Evolutionary conservation across 1,140 invertebrate genomes (phyloP).

Genomic region (Nixonia krombeini): DNA sequence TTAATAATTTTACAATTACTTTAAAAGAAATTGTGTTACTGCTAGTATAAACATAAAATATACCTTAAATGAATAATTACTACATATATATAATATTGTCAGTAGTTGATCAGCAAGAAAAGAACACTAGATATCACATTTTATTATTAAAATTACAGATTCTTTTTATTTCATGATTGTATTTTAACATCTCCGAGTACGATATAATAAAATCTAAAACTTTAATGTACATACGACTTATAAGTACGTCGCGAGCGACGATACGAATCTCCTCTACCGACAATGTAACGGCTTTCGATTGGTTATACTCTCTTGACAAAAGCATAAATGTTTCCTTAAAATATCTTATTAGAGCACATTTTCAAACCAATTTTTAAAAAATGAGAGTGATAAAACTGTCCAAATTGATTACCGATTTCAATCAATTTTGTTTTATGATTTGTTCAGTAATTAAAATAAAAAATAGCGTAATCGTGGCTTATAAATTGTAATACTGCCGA

Average conservation of each 20-base stretch:
- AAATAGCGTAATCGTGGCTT: neutral
- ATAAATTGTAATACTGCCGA: neutral
- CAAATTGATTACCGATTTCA: neutral
- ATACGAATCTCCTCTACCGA: conserved; percentile 15
- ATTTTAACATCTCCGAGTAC: neutral
- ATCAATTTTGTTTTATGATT: neutral
- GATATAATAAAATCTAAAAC: conserved; percentile 46
- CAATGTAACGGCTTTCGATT: conserved; percentile 2
- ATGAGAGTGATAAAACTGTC: too few relatives aligned
- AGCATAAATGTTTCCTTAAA: conserved; percentile 1
- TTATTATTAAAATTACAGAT: conserved; percentile 19
- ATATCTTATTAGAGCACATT: neutral
- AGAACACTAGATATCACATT: neutral
- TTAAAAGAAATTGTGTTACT: too few relatives aligned
- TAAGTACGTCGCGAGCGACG: conserved; percentile 41
- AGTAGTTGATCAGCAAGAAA: too few relatives aligned
- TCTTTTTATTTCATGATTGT: conserved; percentile 4
- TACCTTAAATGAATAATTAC: too few relatives aligned
- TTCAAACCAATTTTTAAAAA: neutral
- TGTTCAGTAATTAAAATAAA: neutral
- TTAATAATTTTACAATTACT: too few relatives aligned
- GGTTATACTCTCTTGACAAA: conserved; percentile 2
- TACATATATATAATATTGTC: too few relatives aligned
- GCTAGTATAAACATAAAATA: too few relatives aligned
- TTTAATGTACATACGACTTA: conserved; percentile 48